phyloP scores from a whole-genome alignment of 2,888 invertebrate species.

The Eristalis tenax region DNA sequence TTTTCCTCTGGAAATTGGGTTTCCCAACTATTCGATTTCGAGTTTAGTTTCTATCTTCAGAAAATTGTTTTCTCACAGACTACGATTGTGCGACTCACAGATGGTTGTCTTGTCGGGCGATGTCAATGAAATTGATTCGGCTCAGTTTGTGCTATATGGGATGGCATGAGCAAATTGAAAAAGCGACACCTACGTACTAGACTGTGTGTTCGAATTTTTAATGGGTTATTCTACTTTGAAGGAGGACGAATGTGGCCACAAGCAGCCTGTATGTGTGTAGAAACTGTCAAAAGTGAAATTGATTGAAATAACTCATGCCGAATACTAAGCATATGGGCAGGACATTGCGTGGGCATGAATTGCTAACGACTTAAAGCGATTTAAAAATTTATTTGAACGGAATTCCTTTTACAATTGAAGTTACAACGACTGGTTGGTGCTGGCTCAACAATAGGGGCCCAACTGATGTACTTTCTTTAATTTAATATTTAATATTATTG shows the following conservation, averaged over 20 bases:
- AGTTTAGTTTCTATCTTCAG: conserved; percentile 3
- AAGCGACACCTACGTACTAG: not conserved
- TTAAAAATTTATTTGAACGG: too few relatives aligned
- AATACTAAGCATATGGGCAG: not conserved
- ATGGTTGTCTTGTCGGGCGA: conserved; percentile 1
- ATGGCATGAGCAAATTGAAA: conserved; percentile 38
- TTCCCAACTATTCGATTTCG: conserved; percentile 10
- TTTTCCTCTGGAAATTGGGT: conserved; percentile 4
- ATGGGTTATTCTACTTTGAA: not conserved
- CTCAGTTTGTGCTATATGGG: conserved; percentile 11
- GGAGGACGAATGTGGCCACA: not conserved
- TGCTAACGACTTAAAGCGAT: too few relatives aligned
- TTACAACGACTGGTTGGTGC: too few relatives aligned
- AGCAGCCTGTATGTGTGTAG: not conserved
- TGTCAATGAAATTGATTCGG: conserved; percentile 40
- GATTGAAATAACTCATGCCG: not conserved
- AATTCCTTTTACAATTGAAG: too few relatives aligned
- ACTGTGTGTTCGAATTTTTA: not conserved
- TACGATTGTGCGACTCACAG: not conserved
- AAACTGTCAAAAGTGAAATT: not conserved
- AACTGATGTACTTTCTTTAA: too few relatives aligned
- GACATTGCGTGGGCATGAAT: not conserved
- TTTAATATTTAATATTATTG: too few relatives aligned
- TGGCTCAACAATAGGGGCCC: too few relatives aligned
- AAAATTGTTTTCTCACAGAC: not conserved